Conservation (phyloP, 2,113 vertebrate species). For the Todiramphus saurophagus region DNA sequence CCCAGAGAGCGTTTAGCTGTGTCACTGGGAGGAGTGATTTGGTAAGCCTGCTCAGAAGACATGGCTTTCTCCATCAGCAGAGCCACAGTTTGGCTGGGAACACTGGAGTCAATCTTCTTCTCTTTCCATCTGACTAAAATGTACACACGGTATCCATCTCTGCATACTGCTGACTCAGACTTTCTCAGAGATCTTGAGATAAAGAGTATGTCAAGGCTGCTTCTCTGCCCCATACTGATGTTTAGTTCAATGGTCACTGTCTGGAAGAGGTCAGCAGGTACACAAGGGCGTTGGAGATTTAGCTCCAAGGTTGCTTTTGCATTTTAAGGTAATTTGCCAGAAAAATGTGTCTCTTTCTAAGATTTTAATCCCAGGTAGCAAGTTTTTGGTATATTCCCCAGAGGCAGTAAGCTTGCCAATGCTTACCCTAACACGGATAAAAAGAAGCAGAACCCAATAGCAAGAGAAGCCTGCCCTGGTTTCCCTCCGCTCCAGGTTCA, state of each 20-base stretch:
- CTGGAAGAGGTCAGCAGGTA: neutral
- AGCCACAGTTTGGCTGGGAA: neutral
- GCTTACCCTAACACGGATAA: neutral
- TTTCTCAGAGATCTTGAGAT: neutral
- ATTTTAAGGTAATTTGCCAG: neutral
- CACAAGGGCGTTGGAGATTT: neutral
- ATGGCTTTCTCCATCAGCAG: neutral
- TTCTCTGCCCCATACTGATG: neutral
- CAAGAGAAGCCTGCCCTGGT: neutral
- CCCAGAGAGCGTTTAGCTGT: neutral
- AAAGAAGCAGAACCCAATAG: neutral
- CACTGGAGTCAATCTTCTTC: neutral
- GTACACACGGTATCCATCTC: accelerated
- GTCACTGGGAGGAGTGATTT: neutral
- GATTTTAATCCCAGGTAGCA: neutral
- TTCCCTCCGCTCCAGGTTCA: neutral
- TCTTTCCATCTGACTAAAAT: neutral
- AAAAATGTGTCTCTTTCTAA: neutral
- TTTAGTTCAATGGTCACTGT: neutral
- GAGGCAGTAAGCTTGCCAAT: neutral
- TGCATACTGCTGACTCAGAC: neutral
- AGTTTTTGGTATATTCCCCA: neutral
- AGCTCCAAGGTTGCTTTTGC: neutral
- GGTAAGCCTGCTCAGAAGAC: neutral
- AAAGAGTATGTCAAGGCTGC: neutral